Percentiles rank a stretch among this genome's conserved stretches.
Evolutionary conservation across 2,113 vertebrate genomes (phyloP).

Genomic region (Malurus melanocephalus): DNA sequence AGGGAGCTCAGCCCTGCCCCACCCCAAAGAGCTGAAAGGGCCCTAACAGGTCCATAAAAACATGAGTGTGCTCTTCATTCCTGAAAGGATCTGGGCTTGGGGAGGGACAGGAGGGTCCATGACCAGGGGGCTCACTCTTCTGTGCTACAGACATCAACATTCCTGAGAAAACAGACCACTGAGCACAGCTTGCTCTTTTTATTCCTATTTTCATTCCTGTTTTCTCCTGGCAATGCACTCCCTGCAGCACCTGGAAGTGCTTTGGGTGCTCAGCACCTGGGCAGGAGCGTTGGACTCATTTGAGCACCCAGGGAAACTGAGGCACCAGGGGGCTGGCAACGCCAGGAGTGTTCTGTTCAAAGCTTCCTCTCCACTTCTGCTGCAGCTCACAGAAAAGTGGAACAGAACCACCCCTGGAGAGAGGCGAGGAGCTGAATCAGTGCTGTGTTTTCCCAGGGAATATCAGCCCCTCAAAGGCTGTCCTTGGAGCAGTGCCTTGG

Average conservation of each 20-base stretch:
- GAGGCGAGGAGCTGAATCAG: background rate
- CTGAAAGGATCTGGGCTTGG: background rate
- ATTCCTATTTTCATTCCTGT: background rate
- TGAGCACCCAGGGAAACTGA: background rate
- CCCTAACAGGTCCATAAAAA: background rate
- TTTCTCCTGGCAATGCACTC: background rate
- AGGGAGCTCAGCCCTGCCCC: background rate
- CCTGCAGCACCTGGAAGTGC: rapidly evolving
- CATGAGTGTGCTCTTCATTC: background rate
- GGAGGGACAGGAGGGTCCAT: background rate
- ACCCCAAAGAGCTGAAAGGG: background rate
- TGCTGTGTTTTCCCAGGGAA: background rate
- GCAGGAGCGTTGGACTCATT: background rate
- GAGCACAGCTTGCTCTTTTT: background rate
- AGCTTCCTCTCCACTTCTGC: background rate
- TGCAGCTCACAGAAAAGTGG: background rate
- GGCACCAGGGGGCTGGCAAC: background rate
- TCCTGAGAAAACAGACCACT: background rate
- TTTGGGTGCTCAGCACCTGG: background rate
- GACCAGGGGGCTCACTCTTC: rapidly evolving
- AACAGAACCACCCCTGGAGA: background rate
- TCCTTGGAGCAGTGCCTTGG: background rate
- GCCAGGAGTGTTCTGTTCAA: background rate
- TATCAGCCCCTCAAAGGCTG: conserved; percentile 11
- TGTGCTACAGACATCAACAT: rapidly evolving